Base-by-base conservation (phyloP, 2,888 invertebrate genomes). In the Lepidochrysops patricia region DNA sequence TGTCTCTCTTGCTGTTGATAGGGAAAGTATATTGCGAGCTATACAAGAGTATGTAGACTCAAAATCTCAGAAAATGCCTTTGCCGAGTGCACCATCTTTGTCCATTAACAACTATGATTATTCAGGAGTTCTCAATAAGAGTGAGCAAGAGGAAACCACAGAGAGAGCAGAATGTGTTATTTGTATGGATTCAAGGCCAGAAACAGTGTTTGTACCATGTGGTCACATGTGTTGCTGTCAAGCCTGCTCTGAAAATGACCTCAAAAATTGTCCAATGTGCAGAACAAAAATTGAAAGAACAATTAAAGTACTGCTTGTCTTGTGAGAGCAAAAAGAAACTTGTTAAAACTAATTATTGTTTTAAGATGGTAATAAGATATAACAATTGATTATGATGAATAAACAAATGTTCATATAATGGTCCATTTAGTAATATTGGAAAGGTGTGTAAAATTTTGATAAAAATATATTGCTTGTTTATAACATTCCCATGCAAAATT, bases 151-250 rank as follows among this genome's bases (percentile, higher is more conserved):
- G 57, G 73, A 69, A 58, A 64, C 72, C 32, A 56, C 61, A 70
- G 75, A 75, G 50, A 86, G 86, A 64, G 89, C 92, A 6, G 96
- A 97, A 84, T 97, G 97, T 88, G 94, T 96, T 35, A 91, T 97
- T 69, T 97, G 96, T 77, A 92, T 97, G 92, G 96, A 96, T 80
- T 82, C 87, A 67, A 90, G 89, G 77, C 82, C 84, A 68, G 92
- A 93, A 77, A 90, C 96, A 58, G 94, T 96, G 72, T 96, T 96
- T 88, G 91, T 96, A 69, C 95, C 95, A 60, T 97, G 97, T 77
- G 97, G 97, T 60, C 97, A 97, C 80, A 92, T 96, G 74, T 97
- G 96, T 75, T 94, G 94, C 75, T 97, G 97, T 80, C 80, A 90
- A 58, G 76, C 79, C 57, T 97, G 97, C 84, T 92, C 94, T 57